Percentiles rank a stretch among this genome's conserved stretches.
These are phyloP conservation scores for Platichthys flesus DNA, from an alignment of 2,113 vertebrate genomes.

Conservation along the genomic window DNA sequence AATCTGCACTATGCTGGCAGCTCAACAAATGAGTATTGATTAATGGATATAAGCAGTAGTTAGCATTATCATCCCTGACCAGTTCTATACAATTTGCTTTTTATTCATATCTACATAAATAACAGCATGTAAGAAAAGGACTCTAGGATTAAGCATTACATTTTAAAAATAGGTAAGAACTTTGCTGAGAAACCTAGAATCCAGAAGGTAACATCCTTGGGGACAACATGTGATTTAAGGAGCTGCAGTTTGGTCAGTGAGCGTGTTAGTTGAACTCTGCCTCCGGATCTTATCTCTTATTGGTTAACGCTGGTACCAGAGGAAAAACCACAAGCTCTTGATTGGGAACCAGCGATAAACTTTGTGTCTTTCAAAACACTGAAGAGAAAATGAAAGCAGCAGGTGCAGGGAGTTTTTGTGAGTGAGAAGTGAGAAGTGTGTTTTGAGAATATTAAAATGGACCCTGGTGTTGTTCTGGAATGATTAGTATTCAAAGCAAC, in stretches of 20 bases:
- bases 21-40: too few relatives aligned
- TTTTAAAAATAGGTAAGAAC: too few relatives aligned
- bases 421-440: constrained; percentile 25
- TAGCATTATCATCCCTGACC: too few relatives aligned
- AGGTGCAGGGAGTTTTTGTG: constrained; percentile 9
- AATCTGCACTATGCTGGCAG: too few relatives aligned
- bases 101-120: too few relatives aligned
- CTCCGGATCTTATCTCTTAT: constrained; percentile 36
- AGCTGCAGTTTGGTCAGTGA: background rate
- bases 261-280: constrained; percentile 20
- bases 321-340: constrained; percentile 20
- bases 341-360: background rate
- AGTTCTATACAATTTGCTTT: too few relatives aligned
- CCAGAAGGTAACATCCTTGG: too few relatives aligned
- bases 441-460: constrained; percentile 59
- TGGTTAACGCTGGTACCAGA: too few relatives aligned
- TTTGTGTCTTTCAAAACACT: background rate
- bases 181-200: too few relatives aligned
- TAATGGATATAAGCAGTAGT: too few relatives aligned
- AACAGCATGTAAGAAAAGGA: too few relatives aligned
- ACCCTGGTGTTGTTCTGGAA: constrained; percentile 31
- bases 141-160: too few relatives aligned
- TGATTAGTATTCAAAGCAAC: constrained; percentile 49
- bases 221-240: background rate
- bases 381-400: background rate